Base-by-base conservation (phyloP, 2,113 vertebrate genomes). In the Mohoua ochrocephala region DNA sequence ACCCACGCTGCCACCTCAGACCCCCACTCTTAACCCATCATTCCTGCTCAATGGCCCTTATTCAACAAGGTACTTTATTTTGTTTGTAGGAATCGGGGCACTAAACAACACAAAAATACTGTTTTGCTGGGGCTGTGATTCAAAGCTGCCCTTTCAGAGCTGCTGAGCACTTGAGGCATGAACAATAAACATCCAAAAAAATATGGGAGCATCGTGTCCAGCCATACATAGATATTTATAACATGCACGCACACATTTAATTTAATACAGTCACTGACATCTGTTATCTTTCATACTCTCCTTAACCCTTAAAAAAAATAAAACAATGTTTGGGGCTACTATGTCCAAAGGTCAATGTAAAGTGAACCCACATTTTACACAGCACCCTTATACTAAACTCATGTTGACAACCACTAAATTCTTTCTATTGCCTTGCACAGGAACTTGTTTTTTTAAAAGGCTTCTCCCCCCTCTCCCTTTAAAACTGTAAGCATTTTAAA, bases 371-470 rank as follows among this genome's bases (percentile, higher is more conserved):
- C 70, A 83, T 91, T 98, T 98, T 98, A 96, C 95, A 59, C 92
- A 87, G 77, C 91, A 97, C 97, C 97, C 96, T 98, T 94, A 97
- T 98, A 92, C 94, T 98, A 99, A 99, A 99, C 98, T 97, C 83
- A 70, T 98, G 97, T 98, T 99, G 99, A 99, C 99, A 99, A 98
- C 98, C 99, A 99, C 97, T 98, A 98, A 94, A 97, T 98, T 97
- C 97, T 98, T 98, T 98, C 97, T 65, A 82, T 94, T 91, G 83
- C 94, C 93, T 94, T 97, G 97, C 95, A 93, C 89, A 97, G 96
- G 96, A 96, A 97, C 96, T 56, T 97, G 49, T 95, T 83, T 96
- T 97, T 98, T 97, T 13, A 94, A 94, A 95, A 97, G 92, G 91
- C 67, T 96, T 98, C 53, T n/a, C 21, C n/a, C 7, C 6, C 14